Evolutionary conservation across 2,113 vertebrate genomes (phyloP), one percentile per base, ranked within the genome.

Genomic region (Oxyruncus cristatus): DNA sequence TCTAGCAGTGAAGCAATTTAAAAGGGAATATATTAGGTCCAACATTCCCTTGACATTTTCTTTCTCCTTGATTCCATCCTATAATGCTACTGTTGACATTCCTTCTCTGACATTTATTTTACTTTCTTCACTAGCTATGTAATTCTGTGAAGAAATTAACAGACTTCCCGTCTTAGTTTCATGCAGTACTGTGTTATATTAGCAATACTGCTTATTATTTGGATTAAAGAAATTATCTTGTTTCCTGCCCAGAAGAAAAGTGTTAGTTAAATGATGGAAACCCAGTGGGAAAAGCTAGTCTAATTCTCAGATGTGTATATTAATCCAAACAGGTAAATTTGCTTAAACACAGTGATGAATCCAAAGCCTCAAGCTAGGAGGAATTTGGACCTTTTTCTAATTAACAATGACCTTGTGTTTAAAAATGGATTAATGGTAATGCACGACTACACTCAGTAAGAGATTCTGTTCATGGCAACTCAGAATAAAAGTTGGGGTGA

Each of bases 241-340:
- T 59, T 78, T 93, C 50, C 37, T 79, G 26, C 32, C 44, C 66
- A 80, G 56, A 95, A 88, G 73, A 73, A 82, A 86, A 70, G 35
- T 42, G 41, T n/a, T 49, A 73, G 66, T 50, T 68, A 92, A 95
- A 85, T 88, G 63, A 55, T 35, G 27, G 37, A 94, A 94, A 82
- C 42, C 67, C 85, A 32, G 26, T 63, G 59, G 49, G 28, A 94
- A 73, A 83, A 85, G n/a, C 13, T 87, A 79, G 44, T 79, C 58
- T 83, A 56, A 93, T 65, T 95, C 62, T 93, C 59, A 79, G 39
- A 85, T 93, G 56, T 93, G 89, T 90, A 21, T 89, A 70, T 90
- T 89, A 97, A 91, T 90, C 35, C 44, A 70, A 79, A 76, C 56
- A 90, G 74, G 85, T 91, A 95, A 88, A 96, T 82, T 92, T 93